A percentile compares a stretch with the other conserved stretches of the same genome.
Evolutionary conservation across 2,888 invertebrate genomes (phyloP).

Genomic region (Didymodactylos carnosus): DNA sequence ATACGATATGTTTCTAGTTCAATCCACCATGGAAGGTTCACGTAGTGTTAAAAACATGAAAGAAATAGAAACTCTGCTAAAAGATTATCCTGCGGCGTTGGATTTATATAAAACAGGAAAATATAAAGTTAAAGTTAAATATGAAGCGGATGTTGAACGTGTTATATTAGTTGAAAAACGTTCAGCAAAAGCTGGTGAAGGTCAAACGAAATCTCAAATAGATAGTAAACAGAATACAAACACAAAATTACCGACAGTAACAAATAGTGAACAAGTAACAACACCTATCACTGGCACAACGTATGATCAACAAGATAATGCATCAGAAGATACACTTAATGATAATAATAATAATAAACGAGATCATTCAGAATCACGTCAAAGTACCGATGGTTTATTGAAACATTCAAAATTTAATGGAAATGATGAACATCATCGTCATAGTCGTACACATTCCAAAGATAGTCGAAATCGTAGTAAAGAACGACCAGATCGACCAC

Average conservation of each 20-base stretch:
- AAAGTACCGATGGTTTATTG: too few relatives aligned
- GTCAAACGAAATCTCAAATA: background rate
- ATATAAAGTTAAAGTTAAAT: background rate
- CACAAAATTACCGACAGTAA: background rate
- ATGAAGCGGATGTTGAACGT: background rate
- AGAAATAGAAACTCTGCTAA: background rate
- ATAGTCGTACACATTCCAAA: background rate
- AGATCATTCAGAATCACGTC: background rate
- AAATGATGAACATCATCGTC: too few relatives aligned
- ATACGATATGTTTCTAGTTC: background rate
- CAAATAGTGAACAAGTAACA: background rate
- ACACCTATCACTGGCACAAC: too few relatives aligned
- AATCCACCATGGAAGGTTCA: background rate
- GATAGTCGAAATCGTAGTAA: too few relatives aligned
- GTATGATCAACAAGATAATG: too few relatives aligned
- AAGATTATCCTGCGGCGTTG: background rate
- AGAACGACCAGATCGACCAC: background rate
- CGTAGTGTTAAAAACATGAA: background rate
- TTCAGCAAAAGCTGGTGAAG: background rate
- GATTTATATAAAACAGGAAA: background rate
- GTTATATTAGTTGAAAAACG: background rate
- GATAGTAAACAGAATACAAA: background rate
- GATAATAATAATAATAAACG: background rate
- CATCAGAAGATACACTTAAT: too few relatives aligned
- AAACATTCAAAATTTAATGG: too few relatives aligned